phyloP scores from a whole-genome alignment of 2,113 vertebrate genomes.

The Siphamia tubifer region DNA sequence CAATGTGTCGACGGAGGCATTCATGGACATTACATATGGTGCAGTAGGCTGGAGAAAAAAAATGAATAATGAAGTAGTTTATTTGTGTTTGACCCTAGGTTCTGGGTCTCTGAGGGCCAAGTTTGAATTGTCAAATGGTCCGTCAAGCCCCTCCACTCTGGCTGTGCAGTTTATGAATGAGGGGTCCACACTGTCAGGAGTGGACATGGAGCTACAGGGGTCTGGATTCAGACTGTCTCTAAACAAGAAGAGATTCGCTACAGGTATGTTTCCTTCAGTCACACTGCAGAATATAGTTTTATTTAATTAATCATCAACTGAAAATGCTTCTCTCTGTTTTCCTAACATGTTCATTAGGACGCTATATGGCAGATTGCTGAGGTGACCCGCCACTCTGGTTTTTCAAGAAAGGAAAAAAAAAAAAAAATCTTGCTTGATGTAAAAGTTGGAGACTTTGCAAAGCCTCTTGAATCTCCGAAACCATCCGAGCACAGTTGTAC shows the following conservation, averaged over 20 bases:
- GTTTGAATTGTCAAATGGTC: constrained; percentile 92
- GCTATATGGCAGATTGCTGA: constrained; percentile 98
- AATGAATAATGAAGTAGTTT: not conserved
- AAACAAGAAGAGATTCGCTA: constrained; percentile 94
- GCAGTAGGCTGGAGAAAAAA: not conserved
- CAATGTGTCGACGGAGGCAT: not conserved
- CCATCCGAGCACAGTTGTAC: constrained; percentile 16
- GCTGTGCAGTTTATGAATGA: constrained; percentile 95
- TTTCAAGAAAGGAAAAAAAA: constrained; percentile 59
- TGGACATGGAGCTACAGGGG: constrained; percentile 89
- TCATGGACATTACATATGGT: not conserved
- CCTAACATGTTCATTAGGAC: constrained; percentile 89
- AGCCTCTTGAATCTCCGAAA: constrained; percentile 22
- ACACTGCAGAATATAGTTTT: rapidly evolving
- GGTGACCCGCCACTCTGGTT: constrained; percentile 40
- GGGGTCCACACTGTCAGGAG: constrained; percentile 91
- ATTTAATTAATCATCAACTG: not conserved
- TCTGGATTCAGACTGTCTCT: constrained; percentile 94
- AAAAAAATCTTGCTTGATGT: constrained; percentile 53
- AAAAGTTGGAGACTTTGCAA: not conserved
- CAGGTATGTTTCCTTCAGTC: constrained; percentile 79
- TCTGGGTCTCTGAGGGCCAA: constrained; percentile 94
- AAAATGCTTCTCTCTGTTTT: constrained; percentile 33
- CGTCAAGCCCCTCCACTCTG: constrained; percentile 90
- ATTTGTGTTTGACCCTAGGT: constrained; percentile 74